phyloP scores from a whole-genome alignment of 2,113 vertebrate species.

The Nannobrachium achirus region DNA sequence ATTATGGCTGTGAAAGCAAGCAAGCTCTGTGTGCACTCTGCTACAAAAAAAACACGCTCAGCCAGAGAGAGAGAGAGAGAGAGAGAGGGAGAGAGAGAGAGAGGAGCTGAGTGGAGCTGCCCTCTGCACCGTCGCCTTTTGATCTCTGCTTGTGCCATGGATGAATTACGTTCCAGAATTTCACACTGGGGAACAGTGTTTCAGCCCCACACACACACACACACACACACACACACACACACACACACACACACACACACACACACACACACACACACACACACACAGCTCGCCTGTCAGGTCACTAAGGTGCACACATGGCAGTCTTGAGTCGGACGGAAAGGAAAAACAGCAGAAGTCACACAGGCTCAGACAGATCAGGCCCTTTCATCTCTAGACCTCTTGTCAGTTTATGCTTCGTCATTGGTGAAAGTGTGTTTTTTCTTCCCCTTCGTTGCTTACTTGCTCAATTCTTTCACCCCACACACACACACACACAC shows the following conservation, averaged over 20 bases:
- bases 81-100: slow-evolving; percentile 20
- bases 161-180: slow-evolving; percentile 80
- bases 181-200: slow-evolving; percentile 73
- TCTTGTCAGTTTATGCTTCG: slow-evolving; percentile 28
- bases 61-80: neutral
- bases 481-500: too few relatives aligned
- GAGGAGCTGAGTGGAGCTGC: slow-evolving; percentile 57
- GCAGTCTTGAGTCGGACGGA: slow-evolving; percentile 27
- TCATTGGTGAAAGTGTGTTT: slow-evolving; percentile 27
- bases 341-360: slow-evolving; percentile 50
- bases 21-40: slow-evolving; percentile 39
- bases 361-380: slow-evolving; percentile 16
- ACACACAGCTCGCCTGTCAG: slow-evolving; percentile 63
- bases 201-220: slow-evolving; percentile 18
- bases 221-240: too few relatives aligned
- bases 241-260: too few relatives aligned
- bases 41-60: slow-evolving; percentile 29
- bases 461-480: too few relatives aligned
- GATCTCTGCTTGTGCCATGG: slow-evolving; percentile 76
- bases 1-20: slow-evolving; percentile 60
- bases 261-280: slow-evolving; percentile 11
- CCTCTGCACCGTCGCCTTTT: slow-evolving; percentile 73
- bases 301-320: slow-evolving; percentile 64
- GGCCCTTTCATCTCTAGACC: slow-evolving; percentile 23
- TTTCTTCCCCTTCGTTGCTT: slow-evolving; percentile 20